Percentiles rank a stretch among this genome's conserved stretches.
These are phyloP conservation scores for Crematogaster levior DNA, from an alignment of 2,888 invertebrate species.

Conservation along the genomic window DNA sequence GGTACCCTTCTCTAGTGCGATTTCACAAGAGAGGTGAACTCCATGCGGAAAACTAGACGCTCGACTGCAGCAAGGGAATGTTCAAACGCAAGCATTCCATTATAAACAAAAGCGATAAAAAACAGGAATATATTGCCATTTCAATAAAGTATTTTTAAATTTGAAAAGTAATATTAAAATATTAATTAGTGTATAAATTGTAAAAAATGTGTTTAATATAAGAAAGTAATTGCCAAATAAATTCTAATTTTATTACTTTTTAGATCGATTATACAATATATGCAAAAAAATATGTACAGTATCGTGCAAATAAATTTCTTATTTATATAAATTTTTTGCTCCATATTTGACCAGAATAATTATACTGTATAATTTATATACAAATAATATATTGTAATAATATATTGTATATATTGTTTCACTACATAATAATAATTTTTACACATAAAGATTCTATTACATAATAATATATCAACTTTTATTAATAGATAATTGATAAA, in stretches of 20 bases:
- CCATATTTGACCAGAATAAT: background rate
- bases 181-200: background rate
- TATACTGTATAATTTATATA: background rate
- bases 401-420: background rate
- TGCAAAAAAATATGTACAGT: no score
- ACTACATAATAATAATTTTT: background rate
- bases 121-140: background rate
- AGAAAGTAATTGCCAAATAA: background rate
- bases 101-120: slow-evolving; percentile 2
- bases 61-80: slow-evolving; percentile 35
- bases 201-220: background rate
- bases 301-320: background rate
- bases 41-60: slow-evolving; percentile 37
- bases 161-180: background rate
- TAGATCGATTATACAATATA: background rate
- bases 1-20: slow-evolving; percentile 48
- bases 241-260: background rate
- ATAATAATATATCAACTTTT: background rate
- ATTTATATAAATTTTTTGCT: no score
- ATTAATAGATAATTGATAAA: slow-evolving; percentile 15
- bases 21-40: slow-evolving; percentile 51
- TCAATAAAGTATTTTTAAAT: background rate
- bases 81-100: slow-evolving; percentile 12
- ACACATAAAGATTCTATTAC: background rate
- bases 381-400: background rate